Evolutionary conservation across 2,888 invertebrate genomes (phyloP).

Genomic region (Athalia circularis): DNA sequence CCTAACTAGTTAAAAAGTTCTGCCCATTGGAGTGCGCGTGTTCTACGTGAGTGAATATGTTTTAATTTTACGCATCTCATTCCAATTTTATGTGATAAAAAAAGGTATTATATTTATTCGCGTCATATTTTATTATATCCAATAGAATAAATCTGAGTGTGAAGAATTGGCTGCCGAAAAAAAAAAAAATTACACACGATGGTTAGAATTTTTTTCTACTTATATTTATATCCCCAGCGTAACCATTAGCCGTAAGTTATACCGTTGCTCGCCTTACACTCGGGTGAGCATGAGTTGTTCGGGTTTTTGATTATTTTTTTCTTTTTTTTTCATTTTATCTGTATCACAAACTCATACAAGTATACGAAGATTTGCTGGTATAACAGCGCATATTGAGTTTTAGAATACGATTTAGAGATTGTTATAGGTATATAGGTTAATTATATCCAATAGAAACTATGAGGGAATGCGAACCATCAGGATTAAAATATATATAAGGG

Average conservation of each 20-base stretch:
- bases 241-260: neutral
- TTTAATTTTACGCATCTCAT: neutral
- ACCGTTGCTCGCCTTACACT: constrained; percentile 18
- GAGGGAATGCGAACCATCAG: no score
- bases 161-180: no score
- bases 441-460: no score
- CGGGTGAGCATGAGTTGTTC: neutral
- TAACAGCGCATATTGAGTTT: constrained; percentile 4
- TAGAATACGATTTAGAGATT: constrained; percentile 15
- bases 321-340: neutral
- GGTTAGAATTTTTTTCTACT: neutral
- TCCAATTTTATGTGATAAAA: neutral
- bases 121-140: no score
- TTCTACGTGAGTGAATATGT: neutral
- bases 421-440: neutral
- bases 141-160: no score
- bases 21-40: no score
- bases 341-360: constrained; percentile 10
- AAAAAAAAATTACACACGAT: neutral
- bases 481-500: no score
- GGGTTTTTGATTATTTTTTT: constrained; percentile 7
- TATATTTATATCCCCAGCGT: neutral
- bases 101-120: no score
- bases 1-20: neutral
- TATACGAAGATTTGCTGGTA: neutral